Conservation (phyloP, 2,113 vertebrate species). For the Melanocharis versteri region DNA sequence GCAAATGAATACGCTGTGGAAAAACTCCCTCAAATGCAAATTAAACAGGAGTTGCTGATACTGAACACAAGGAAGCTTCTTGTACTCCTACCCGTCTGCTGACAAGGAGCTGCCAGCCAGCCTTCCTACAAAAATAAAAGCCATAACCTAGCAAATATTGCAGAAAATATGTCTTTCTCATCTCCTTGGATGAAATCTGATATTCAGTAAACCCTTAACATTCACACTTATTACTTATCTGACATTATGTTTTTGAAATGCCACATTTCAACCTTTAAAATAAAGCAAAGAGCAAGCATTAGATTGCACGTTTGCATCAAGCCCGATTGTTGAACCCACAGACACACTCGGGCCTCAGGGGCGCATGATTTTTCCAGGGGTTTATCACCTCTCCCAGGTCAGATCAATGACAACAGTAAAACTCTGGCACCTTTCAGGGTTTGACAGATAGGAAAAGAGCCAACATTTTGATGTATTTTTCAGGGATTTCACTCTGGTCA, state of each 20-base stretch:
- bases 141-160: not conserved
- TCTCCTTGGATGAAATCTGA: not conserved
- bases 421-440: not conserved
- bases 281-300: not conserved
- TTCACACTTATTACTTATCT: slow-evolving; percentile 4
- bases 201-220: slow-evolving; percentile 30
- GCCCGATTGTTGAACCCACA: not conserved
- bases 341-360: not conserved
- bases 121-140: not conserved
- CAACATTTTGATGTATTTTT: not conserved
- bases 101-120: not conserved
- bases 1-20: slow-evolving; percentile 23
- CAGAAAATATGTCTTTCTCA: not conserved
- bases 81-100: slow-evolving; percentile 1
- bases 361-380: not conserved
- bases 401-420: not conserved
- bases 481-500: not conserved
- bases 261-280: slow-evolving; percentile 45
- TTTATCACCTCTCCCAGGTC: not conserved
- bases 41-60: slow-evolving; percentile 30
- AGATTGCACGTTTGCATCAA: not conserved
- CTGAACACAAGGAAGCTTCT: slow-evolving; percentile 41
- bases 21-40: slow-evolving; percentile 48
- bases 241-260: slow-evolving; percentile 39
- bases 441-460: not conserved